phyloP scores from a whole-genome alignment of 2,797 vertebrate genomes.

The Avahi laniger region DNA sequence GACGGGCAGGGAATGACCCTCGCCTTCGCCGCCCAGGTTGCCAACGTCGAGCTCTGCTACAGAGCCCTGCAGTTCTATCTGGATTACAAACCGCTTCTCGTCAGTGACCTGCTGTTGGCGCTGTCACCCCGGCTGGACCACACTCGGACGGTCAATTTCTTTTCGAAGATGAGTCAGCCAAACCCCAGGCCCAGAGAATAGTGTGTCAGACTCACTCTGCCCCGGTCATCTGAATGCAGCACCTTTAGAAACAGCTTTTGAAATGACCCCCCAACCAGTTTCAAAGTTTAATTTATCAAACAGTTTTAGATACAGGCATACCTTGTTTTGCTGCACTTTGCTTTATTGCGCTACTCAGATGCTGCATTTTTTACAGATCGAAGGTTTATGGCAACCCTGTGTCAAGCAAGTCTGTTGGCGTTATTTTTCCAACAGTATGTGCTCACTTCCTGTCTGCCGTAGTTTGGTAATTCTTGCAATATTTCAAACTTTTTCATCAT shows the following conservation, averaged over 20 bases:
- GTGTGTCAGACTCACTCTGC: not conserved
- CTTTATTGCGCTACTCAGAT: not conserved
- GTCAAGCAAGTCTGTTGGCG: not conserved
- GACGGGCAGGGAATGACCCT: not conserved
- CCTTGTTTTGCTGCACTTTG: not conserved
- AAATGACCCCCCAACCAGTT: not conserved
- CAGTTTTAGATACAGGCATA: not conserved
- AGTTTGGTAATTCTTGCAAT: not conserved
- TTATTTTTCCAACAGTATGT: not conserved
- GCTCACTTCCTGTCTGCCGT: not conserved
- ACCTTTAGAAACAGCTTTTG: not conserved
- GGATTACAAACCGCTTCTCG: constrained; percentile 92
- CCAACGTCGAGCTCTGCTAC: constrained; percentile 94
- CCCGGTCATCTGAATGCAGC: not conserved
- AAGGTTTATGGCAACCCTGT: not conserved
- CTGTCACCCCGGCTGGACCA: constrained; percentile 94
- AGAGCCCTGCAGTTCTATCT: constrained; percentile 94
- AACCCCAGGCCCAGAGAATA: not conserved
- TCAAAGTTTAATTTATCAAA: not conserved
- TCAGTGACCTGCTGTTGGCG: constrained; percentile 92
- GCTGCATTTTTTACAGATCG: not conserved
- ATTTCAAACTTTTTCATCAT: not conserved
- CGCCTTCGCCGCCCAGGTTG: constrained; percentile 85
- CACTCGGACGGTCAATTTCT: constrained; percentile 91
- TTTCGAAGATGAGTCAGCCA: constrained; percentile 88